phyloP scores from a whole-genome alignment of 2,797 vertebrate genomes.

The Sebastolobus alascanus region DNA sequence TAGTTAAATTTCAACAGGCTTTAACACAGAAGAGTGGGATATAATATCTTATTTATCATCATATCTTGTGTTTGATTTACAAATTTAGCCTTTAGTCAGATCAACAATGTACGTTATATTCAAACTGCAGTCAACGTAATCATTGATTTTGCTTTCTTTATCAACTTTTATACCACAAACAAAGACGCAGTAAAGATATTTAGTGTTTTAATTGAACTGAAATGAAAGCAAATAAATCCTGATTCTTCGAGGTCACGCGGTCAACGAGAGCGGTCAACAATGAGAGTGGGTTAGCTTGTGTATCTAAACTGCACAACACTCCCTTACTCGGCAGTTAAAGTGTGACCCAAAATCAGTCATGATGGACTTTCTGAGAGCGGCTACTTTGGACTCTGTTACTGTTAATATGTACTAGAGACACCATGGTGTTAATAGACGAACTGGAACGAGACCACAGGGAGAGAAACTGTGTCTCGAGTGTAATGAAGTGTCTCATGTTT shows the following conservation, averaged over 20 bases:
- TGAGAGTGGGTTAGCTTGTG: background rate
- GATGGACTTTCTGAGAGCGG: background rate
- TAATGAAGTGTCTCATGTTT: background rate
- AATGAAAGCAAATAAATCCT: background rate
- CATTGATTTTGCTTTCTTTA: background rate
- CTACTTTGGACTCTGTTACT: background rate
- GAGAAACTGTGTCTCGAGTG: accelerated
- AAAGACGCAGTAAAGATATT: background rate
- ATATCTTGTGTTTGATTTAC: too few relatives aligned
- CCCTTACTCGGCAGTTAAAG: background rate
- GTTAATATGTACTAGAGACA: accelerated
- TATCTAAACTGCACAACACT: background rate
- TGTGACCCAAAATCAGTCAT: background rate
- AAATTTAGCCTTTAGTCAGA: background rate
- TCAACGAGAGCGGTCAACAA: background rate
- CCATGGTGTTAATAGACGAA: background rate
- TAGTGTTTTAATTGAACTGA: background rate
- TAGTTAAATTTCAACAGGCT: background rate
- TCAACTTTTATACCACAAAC: background rate
- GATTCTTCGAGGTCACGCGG: background rate
- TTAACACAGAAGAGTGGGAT: background rate
- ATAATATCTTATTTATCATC: background rate
- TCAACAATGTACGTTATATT: background rate
- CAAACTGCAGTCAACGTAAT: background rate
- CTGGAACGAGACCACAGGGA: background rate